Evolutionary conservation across 37 sponge, comb jelly and placozoan species (phyloP).

Genomic region (Agelas oroides): DNA sequence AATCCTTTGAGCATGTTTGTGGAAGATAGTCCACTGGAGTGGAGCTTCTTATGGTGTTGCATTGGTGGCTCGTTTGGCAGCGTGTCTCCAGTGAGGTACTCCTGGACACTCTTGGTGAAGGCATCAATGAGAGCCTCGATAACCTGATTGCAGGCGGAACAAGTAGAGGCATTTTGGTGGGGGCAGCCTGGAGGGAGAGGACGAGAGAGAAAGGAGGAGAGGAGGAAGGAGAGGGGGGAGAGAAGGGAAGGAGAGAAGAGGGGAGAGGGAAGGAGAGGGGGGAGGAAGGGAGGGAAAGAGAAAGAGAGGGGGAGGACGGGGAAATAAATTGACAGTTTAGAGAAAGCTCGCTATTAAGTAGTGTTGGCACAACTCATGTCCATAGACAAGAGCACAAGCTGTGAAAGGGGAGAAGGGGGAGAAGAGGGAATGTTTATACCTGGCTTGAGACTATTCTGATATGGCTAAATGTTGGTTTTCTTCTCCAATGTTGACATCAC

Average conservation of each 20-base stretch:
- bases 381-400: no score
- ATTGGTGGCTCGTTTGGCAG: neutral
- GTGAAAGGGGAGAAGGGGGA: no score
- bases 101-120: conserved; percentile 46
- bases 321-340: neutral
- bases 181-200: conserved; percentile 10
- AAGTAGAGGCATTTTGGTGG: neutral
- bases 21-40: neutral
- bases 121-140: conserved; percentile 54
- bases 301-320: neutral
- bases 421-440: no score
- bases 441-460: no score
- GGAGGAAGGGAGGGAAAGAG: neutral
- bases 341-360: no score
- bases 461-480: no score
- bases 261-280: neutral
- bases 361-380: no score
- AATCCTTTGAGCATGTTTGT: conserved; percentile 23
- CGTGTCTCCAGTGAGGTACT: conserved; percentile 36
- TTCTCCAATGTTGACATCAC: no score
- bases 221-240: conserved; percentile 1
- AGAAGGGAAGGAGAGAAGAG: neutral
- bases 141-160: conserved; percentile 20
- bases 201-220: neutral
- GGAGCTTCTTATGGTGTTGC: neutral